Evolutionary conservation across 2,113 vertebrate genomes (phyloP).

Genomic region (Chaenogobius annularis): DNA sequence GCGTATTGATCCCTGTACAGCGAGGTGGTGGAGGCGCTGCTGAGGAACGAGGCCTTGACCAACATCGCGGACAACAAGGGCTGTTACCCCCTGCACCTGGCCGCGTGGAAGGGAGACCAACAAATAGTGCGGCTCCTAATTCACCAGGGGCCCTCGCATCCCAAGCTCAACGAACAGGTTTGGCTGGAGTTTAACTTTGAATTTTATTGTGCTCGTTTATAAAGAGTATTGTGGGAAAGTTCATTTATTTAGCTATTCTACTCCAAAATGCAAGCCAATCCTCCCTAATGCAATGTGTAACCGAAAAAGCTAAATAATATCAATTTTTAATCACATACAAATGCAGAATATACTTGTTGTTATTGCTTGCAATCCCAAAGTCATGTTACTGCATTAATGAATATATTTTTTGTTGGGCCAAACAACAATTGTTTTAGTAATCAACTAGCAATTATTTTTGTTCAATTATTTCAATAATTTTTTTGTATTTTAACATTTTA

Average conservation of each 20-base stretch:
- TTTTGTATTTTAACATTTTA: too few relatives aligned
- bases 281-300: neutral
- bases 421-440: too few relatives aligned
- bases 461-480: too few relatives aligned
- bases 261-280: neutral
- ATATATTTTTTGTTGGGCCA: too few relatives aligned
- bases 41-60: constrained; percentile 93
- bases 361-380: too few relatives aligned
- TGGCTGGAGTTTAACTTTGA: constrained; percentile 36
- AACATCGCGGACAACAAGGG: constrained; percentile 97
- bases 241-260: neutral
- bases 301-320: too few relatives aligned
- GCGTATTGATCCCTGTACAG: constrained; percentile 65
- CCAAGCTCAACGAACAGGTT: constrained; percentile 97
- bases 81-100: constrained; percentile 96
- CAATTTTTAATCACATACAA: too few relatives aligned
- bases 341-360: too few relatives aligned
- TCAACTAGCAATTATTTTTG: too few relatives aligned
- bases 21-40: constrained; percentile 91
- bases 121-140: constrained; percentile 93
- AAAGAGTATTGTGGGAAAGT: neutral
- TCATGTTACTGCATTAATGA: too few relatives aligned
- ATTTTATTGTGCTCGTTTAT: neutral
- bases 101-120: constrained; percentile 97
- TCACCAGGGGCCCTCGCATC: constrained; percentile 94